Evolutionary conservation across 1,140 invertebrate species (phyloP).

Genomic region (Dendroctonus ponderosae): DNA sequence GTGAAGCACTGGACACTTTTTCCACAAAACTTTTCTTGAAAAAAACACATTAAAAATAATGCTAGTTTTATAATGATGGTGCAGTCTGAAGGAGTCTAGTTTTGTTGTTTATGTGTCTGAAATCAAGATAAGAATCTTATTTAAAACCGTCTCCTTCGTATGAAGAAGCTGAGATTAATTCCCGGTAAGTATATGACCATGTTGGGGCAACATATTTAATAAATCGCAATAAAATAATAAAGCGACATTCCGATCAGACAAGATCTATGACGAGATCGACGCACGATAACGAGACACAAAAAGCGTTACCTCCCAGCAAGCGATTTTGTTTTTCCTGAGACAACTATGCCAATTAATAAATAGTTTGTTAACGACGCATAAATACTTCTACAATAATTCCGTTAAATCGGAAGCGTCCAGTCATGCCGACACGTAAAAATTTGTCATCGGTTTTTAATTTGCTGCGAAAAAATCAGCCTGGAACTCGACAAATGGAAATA

Average conservation of each 20-base stretch:
- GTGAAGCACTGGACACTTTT: too few relatives aligned
- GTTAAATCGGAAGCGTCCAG: conserved; percentile 18
- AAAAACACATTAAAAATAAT: too few relatives aligned
- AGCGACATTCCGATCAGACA: conserved; percentile 2
- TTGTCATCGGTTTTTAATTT: conserved; percentile 18
- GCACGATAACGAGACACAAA: conserved; percentile 7
- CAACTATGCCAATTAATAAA: conserved; percentile 24
- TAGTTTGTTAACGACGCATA: conserved; percentile 16
- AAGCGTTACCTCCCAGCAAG: conserved; percentile 1
- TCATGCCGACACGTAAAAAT: conserved; percentile 20
- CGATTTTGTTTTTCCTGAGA: conserved; percentile 11
- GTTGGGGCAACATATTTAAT: background rate
- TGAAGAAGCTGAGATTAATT: background rate
- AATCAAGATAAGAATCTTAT: too few relatives aligned
- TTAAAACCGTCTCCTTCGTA: background rate
- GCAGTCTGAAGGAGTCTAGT: too few relatives aligned
- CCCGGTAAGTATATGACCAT: conserved; percentile 1
- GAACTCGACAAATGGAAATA: conserved; percentile 18
- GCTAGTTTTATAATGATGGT: too few relatives aligned
- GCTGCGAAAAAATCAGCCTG: conserved; percentile 12
- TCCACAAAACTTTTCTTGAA: too few relatives aligned
- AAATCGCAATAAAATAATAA: conserved; percentile 3
- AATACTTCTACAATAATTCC: conserved; percentile 10
- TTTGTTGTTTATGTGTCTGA: too few relatives aligned
- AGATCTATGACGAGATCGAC: background rate